A percentile compares a stretch with the other conserved stretches of the same genome.
These are phyloP conservation scores for Odontesthes bonariensis DNA, from an alignment of 2,113 vertebrate genomes.

Conservation along the genomic window DNA sequence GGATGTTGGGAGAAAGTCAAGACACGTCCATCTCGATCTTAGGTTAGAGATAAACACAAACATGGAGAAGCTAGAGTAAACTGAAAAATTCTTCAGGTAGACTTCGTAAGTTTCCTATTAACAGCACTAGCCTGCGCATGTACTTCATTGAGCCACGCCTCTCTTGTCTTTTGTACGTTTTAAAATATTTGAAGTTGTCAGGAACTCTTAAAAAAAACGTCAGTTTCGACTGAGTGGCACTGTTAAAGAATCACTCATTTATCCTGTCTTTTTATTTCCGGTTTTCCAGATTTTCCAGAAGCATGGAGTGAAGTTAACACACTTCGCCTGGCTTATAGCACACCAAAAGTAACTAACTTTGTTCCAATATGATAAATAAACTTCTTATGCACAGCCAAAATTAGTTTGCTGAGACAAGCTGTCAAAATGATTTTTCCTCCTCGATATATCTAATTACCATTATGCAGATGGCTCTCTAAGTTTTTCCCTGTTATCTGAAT, in stretches of 20 bases:
- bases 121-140: background rate
- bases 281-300: constrained; percentile 80
- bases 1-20: constrained; percentile 81
- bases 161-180: background rate
- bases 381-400: no score
- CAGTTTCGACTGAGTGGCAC: background rate
- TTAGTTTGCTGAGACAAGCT: no score
- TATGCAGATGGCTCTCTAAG: no score
- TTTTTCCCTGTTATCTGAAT: background rate
- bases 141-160: background rate
- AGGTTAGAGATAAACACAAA: constrained; percentile 78
- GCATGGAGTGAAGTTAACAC: constrained; percentile 90
- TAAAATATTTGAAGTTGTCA: background rate
- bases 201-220: no score
- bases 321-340: constrained; percentile 88
- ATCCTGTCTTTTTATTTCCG: background rate
- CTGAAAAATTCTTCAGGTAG: background rate
- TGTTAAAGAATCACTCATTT: background rate
- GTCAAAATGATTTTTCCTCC: no score
- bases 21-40: constrained; percentile 79
- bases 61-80: background rate
- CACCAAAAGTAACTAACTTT: constrained; percentile 85
- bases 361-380: no score
- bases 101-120: background rate
- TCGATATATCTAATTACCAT: no score